Evolutionary conservation across 2,797 vertebrate genomes (phyloP).

Genomic region (Xenops minutus): DNA sequence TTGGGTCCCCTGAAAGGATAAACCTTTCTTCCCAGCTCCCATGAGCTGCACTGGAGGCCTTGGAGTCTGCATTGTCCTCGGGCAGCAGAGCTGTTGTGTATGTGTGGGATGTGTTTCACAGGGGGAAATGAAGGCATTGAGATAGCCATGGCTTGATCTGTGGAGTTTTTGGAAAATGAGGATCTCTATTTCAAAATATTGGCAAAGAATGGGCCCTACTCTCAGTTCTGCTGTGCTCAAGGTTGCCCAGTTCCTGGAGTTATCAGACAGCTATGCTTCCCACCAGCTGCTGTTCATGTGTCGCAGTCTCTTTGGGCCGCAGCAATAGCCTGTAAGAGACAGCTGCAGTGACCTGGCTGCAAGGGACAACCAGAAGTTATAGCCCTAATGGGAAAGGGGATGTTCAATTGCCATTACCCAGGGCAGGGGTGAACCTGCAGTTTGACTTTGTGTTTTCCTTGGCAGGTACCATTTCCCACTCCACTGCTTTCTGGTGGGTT

Average conservation of each 20-base stretch:
- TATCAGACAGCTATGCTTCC: background rate
- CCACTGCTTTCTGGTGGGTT: background rate
- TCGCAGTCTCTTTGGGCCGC: background rate
- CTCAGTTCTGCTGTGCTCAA: background rate
- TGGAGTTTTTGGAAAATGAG: background rate
- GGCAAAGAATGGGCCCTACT: background rate
- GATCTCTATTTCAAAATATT: background rate
- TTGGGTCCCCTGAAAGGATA: background rate
- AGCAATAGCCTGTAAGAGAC: background rate
- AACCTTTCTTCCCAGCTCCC: background rate
- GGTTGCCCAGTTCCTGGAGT: background rate
- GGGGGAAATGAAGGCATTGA: background rate
- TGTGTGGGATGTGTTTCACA: background rate
- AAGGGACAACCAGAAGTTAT: background rate
- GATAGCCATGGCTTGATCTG: fast-evolving
- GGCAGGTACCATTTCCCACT: background rate
- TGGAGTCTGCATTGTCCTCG: background rate
- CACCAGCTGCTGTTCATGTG: background rate
- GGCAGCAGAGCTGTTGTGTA: background rate
- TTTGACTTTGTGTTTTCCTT: background rate
- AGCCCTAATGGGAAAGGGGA: background rate
- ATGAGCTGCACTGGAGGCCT: background rate
- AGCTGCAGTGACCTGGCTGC: background rate
- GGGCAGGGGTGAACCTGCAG: background rate
- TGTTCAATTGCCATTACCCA: background rate